Conservation (phyloP, 2,888 invertebrate species). For the Empis stercorea region DNA sequence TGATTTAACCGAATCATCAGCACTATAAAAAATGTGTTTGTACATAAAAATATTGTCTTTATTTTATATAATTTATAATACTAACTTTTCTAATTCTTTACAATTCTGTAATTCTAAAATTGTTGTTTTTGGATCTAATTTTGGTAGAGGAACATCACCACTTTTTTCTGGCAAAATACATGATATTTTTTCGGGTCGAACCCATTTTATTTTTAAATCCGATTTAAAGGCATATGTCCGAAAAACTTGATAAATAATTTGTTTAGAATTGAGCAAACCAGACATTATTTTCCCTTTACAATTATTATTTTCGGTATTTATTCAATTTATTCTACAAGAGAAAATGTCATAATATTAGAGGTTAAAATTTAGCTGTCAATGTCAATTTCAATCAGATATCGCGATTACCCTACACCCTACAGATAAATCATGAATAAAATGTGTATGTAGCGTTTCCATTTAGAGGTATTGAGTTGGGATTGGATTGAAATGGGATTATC, state of each 20-base stretch:
- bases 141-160: constrained; percentile 52
- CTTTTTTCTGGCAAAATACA: constrained; percentile 52
- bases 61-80: neutral
- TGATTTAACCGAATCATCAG: constrained; percentile 54
- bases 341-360: too few relatives aligned
- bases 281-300: too few relatives aligned
- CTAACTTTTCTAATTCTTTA: constrained; percentile 56
- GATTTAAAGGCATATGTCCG: constrained; percentile 47
- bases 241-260: neutral
- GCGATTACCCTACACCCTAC: too few relatives aligned
- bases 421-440: too few relatives aligned
- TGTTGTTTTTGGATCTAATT: constrained; percentile 41
- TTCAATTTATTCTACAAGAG: too few relatives aligned
- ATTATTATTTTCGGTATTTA: too few relatives aligned
- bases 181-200: constrained; percentile 53
- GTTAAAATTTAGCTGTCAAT: too few relatives aligned
- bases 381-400: too few relatives aligned
- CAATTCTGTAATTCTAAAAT: constrained; percentile 44
- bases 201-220: constrained; percentile 65
- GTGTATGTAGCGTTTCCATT: too few relatives aligned
- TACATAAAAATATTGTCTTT: neutral
- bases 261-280: too few relatives aligned
- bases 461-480: too few relatives aligned
- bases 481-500: too few relatives aligned
- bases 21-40: constrained; percentile 36